Evolutionary conservation across 1,140 invertebrate genomes (phyloP).

Genomic region (Plodia interpunctella): DNA sequence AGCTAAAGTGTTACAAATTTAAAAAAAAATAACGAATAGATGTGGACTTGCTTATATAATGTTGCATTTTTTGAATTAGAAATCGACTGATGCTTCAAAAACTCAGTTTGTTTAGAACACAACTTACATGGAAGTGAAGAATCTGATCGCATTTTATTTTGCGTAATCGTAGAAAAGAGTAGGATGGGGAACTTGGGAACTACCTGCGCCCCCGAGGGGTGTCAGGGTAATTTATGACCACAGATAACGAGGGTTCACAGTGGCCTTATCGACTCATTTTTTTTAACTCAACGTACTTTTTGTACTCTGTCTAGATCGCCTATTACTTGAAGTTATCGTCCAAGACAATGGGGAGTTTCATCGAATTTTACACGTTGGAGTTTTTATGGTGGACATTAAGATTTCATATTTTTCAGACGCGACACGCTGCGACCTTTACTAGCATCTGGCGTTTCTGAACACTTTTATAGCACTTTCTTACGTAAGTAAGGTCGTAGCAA

Average conservation of each 20-base stretch:
- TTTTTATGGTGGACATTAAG: slow-evolving; percentile 12
- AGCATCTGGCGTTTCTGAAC: slow-evolving; percentile 18
- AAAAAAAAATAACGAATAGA: too few relatives aligned
- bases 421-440: slow-evolving; percentile 16
- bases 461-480: slow-evolving; percentile 24
- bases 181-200: slow-evolving; percentile 18
- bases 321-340: slow-evolving; percentile 59
- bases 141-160: neutral
- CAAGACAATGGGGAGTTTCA: slow-evolving; percentile 36
- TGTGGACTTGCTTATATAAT: too few relatives aligned
- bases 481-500: slow-evolving; percentile 10
- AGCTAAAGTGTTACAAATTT: too few relatives aligned
- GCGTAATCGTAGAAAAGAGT: neutral
- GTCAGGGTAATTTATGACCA: slow-evolving; percentile 70
- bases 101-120: too few relatives aligned
- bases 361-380: neutral
- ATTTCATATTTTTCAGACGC: slow-evolving; percentile 21
- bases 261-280: slow-evolving; percentile 68
- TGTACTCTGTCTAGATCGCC: slow-evolving; percentile 65
- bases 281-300: slow-evolving; percentile 63
- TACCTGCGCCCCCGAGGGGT: slow-evolving; percentile 62
- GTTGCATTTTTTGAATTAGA: too few relatives aligned
- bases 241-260: slow-evolving; percentile 70
- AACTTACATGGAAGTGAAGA: too few relatives aligned
- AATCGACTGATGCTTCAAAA: too few relatives aligned